Evolutionary conservation across 2,888 invertebrate species (phyloP).

Genomic region (Netelia inedita): DNA sequence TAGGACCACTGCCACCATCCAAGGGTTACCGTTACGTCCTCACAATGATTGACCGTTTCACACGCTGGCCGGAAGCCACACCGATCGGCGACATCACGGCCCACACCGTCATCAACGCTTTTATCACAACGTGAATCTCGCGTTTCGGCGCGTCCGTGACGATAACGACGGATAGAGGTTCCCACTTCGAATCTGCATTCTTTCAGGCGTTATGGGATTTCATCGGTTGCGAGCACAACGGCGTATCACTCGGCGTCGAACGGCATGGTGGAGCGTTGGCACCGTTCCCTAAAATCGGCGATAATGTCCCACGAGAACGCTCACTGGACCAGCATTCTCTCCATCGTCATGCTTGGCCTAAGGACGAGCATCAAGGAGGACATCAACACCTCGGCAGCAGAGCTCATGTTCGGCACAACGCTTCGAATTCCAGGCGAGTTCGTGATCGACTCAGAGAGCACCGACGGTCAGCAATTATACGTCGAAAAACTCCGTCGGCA

Average conservation of each 20-base stretch:
- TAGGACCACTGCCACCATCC: constrained; percentile 77
- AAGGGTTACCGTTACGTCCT: constrained; percentile 78
- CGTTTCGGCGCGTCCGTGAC: constrained; percentile 67
- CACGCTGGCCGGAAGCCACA: constrained; percentile 73
- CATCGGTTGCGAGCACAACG: too few species aligned
- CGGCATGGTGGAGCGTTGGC: too few species aligned
- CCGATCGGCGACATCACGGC: constrained; percentile 67
- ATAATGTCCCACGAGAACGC: constrained; percentile 64
- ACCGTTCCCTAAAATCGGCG: constrained; percentile 71
- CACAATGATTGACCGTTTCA: constrained; percentile 78
- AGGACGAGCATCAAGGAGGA: constrained; percentile 64
- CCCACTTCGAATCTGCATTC: constrained; percentile 80
- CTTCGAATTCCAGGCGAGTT: constrained; percentile 70
- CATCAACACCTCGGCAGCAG: constrained; percentile 65
- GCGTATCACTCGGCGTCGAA: too few species aligned
- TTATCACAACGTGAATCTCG: constrained; percentile 69
- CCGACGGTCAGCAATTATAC: too few species aligned
- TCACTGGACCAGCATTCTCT: constrained; percentile 68
- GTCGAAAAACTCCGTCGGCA: too few species aligned
- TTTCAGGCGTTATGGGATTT: too few species aligned
- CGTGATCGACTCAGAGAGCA: too few species aligned
- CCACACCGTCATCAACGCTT: constrained; percentile 57
- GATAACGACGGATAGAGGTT: constrained; percentile 79
- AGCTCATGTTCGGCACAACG: constrained; percentile 69
- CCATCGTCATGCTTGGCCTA: constrained; percentile 71